Percentiles rank a stretch among this genome's conserved stretches.
phyloP scores from a whole-genome alignment of 2,888 invertebrate species.

The Lasioglossum villosulum region DNA sequence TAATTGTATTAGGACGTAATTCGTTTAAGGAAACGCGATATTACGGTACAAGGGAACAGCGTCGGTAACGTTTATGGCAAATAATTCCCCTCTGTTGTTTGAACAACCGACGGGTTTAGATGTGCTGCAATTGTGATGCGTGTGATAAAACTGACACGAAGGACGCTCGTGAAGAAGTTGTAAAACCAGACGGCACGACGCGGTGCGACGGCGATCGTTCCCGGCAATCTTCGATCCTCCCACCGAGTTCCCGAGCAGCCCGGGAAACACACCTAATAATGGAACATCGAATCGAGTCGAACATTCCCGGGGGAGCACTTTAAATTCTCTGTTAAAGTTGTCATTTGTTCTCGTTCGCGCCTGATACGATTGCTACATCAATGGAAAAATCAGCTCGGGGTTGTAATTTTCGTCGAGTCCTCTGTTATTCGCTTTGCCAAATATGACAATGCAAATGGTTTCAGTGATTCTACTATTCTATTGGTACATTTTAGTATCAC shows the following conservation, averaged over 20 bases:
- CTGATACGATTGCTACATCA: neutral
- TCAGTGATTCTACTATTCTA: neutral
- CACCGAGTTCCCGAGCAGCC: neutral
- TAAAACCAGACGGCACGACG: constrained; percentile 32
- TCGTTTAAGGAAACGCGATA: constrained; percentile 27
- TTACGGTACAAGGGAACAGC: neutral
- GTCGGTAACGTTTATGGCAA: constrained; percentile 27
- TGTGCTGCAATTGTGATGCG: neutral
- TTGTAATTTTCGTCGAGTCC: neutral
- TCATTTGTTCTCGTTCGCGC: neutral
- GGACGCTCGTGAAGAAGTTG: constrained; percentile 21
- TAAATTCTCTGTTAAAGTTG: neutral
- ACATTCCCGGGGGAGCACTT: neutral
- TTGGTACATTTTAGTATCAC: neutral
- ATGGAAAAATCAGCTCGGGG: neutral
- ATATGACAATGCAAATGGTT: neutral
- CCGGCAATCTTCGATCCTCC: constrained; percentile 17
- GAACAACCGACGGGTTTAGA: neutral
- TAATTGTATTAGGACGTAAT: constrained; percentile 20
- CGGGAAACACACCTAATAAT: constrained; percentile 17
- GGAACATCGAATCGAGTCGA: constrained; percentile 4
- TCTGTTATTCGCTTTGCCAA: neutral
- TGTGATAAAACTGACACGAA: constrained; percentile 24
- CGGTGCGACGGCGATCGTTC: constrained; percentile 18
- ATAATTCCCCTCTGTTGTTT: constrained; percentile 34